Evolutionary conservation across 2,888 invertebrate genomes (phyloP), one percentile per base, ranked within the genome.

Genomic region (Melangyna quadrimaculata): DNA sequence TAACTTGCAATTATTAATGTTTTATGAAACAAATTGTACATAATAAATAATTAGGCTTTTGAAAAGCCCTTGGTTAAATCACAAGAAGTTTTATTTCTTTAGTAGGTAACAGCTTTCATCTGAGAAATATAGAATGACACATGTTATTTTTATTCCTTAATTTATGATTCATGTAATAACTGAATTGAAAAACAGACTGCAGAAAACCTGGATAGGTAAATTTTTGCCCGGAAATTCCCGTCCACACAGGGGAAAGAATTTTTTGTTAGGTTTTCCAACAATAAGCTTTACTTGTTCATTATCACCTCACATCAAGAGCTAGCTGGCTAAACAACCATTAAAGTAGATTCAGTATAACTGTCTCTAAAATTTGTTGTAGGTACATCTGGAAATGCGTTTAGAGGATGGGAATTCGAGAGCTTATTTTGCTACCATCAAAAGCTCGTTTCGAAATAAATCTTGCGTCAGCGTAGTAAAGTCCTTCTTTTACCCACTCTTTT

Each of bases 381-480:
- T 75, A 19, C 55, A 22, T 57, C 40, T 81, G 80, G 70, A 80
- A 80, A 22, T 45, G 53, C 63, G 63, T 78, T n/a, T 71, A 55
- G 7, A 14, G 17, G 1, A 14, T 48, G 63, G 43, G 37, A 70
- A 19, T 12, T 63, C 14, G 6, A 45, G 45, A 63, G 45, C 61
- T 40, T 59, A 51, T 70, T 19, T 24, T 10, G n/a, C 10, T 59
- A 37, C n/a, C 29, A 27, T 29, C 29, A 27, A 45, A 71, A 51
- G 5, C 40, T 77, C 40, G 6, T 32, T 17, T 24, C 43, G 9
- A 55, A 45, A 29, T 35, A 35, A 37, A 45, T 63, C 72, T 43
- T 24, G 75, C 80, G 63, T 71, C 80, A 63, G 80, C 80, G 75
- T 65, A 81, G 55, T 81, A 57, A 32, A 29, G 17, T 55, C 19